A percentile compares a stretch with the other conserved stretches of the same genome.
Conservation (phyloP, 2,888 invertebrate species). For the Polyommatus icarus region DNA sequence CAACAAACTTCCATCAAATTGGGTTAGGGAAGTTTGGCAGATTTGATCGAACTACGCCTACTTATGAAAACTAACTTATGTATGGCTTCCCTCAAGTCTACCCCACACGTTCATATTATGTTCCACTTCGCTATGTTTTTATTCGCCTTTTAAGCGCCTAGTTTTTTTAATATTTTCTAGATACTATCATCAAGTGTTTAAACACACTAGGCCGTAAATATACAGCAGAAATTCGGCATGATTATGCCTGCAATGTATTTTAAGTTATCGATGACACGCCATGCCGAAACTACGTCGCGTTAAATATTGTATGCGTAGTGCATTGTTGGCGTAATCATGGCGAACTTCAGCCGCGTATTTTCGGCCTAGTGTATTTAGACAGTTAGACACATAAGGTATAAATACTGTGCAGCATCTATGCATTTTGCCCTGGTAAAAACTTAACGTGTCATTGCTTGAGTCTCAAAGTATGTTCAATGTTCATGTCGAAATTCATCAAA, state of each 20-base stretch:
- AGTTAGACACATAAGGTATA: too few species aligned
- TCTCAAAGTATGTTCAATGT: not conserved
- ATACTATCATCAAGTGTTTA: too few species aligned
- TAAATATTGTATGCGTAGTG: too few species aligned
- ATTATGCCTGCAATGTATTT: too few species aligned
- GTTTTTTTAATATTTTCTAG: not conserved
- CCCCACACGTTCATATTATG: not conserved
- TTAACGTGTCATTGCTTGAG: not conserved
- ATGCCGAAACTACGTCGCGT: too few species aligned
- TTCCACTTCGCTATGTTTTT: constrained; percentile 1
- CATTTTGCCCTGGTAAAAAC: not conserved
- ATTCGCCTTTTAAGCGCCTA: not conserved
- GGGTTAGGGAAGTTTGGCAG: constrained; percentile 35
- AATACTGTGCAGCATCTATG: not conserved
- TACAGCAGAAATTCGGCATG: too few species aligned
- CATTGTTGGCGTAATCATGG: too few species aligned
- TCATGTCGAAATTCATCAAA: not conserved
- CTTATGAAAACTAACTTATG: constrained; percentile 30
- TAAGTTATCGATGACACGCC: too few species aligned
- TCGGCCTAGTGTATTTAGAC: too few species aligned
- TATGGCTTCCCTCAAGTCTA: constrained; percentile 12
- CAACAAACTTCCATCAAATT: constrained; percentile 38
- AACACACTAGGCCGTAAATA: too few species aligned
- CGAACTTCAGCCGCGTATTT: too few species aligned
- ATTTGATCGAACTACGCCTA: constrained; percentile 27